Evolutionary conservation across 2,113 vertebrate genomes (phyloP), one percentile per base, ranked within the genome.

Genomic region (Pheucticus melanocephalus): DNA sequence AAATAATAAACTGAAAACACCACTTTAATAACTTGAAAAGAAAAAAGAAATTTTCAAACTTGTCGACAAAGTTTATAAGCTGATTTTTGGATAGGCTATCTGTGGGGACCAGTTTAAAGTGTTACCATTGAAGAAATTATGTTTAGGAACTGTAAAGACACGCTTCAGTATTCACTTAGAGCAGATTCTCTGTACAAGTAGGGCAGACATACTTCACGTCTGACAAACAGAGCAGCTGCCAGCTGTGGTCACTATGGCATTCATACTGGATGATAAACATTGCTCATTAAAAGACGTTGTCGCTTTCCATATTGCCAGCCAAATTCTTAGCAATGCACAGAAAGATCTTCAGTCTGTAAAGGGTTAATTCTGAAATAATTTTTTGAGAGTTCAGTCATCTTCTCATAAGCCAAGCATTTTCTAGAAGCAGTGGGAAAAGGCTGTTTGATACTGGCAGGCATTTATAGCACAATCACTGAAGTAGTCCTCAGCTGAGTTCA

Each of bases 141-240:
- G 50, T 47, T 73, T 66, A 73, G 59, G n/a, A 75, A 30, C 60
- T 77, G 59, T 65, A 50, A 44, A 84, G 69, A 19, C 30, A 25
- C 1, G 15, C 37, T 63, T 86, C 20, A 42, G 1, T 61, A 64
- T 64, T 64, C 7, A 5, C 39, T 42, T 82, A 37, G 51, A 86
- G 57, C 51, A 11, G 66, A n/a, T 83, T 61, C 45, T 92, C 25
- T 40, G 30, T 33, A 19, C 19, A 28, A 54, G 75, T 4, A 57
- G 82, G 53, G 88, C 78, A 90, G 85, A 40, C 50, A 18, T 57
- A 12, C 51, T 64, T 85, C 53, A 15, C 35, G 71, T 59, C 51
- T 68, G 80, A 92, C 82, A 57, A 85, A 20, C 53, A 14, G 73
- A 71, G 94, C 96, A 83, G 90, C 93, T 90, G 85, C 95, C 93